Conservation (phyloP, 2,113 vertebrate genomes). For the Eretmochelys imbricata region DNA sequence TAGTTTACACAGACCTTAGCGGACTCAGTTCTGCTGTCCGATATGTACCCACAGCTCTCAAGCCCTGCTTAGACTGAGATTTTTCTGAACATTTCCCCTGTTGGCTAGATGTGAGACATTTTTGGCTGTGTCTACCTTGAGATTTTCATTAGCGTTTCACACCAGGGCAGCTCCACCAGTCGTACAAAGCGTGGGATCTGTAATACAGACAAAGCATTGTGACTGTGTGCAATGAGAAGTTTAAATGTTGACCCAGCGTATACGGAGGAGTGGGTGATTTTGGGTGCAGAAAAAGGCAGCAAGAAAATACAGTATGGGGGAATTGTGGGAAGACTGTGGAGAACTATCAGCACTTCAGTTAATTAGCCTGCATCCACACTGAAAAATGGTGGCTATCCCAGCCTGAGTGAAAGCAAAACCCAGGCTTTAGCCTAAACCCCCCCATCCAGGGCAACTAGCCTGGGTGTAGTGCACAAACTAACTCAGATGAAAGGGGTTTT, state of each 20-base stretch:
- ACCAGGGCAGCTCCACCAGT: too few species aligned
- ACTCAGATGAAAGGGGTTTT: background rate
- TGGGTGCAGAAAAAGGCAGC: background rate
- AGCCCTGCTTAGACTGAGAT: background rate
- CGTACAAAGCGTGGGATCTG: too few species aligned
- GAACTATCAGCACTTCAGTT: background rate
- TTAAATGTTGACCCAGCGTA: background rate
- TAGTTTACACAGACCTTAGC: background rate
- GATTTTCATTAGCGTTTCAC: too few species aligned
- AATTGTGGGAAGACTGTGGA: background rate
- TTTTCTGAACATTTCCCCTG: background rate
- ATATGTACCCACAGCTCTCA: background rate
- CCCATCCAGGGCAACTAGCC: background rate
- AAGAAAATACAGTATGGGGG: too few species aligned
- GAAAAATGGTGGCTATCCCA: background rate
- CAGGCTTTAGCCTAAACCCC: background rate
- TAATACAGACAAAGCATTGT: too few species aligned
- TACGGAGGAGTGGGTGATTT: too few species aligned
- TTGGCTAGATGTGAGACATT: background rate
- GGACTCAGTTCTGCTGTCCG: background rate
- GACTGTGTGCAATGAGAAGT: background rate
- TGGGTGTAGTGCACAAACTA: background rate
- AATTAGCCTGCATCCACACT: background rate
- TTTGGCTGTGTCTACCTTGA: background rate
- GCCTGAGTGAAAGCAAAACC: background rate